Conservation (phyloP, 2,888 invertebrate species). For the Hyppa rectilinea region DNA sequence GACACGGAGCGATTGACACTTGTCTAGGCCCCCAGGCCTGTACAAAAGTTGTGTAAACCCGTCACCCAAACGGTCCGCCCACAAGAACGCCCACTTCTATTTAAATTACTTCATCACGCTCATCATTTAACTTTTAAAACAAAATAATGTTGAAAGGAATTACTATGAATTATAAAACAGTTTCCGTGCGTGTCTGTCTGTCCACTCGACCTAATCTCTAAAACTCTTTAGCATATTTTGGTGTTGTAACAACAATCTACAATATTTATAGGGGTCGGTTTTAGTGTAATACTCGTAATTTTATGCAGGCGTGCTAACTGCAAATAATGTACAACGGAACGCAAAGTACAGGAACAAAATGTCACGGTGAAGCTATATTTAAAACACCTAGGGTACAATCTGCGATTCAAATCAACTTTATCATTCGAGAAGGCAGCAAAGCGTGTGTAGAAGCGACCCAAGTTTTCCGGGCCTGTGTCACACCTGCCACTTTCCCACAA, state of each 20-base stretch:
- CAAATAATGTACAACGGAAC: conserved; percentile 54
- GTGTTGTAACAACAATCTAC: conserved; percentile 31
- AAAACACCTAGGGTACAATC: conserved; percentile 82
- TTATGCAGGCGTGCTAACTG: conserved; percentile 45
- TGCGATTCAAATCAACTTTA: conserved; percentile 89
- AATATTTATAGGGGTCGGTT: conserved; percentile 50
- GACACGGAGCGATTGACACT: too few species aligned
- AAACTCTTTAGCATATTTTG: conserved; percentile 48
- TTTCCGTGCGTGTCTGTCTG: conserved; percentile 31
- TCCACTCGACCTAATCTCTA: conserved; percentile 41
- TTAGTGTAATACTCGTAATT: conserved; percentile 48
- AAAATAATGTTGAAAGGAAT: conserved; percentile 33
- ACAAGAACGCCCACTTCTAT: conserved; percentile 36
- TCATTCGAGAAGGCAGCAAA: conserved; percentile 88
- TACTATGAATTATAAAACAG: conserved; percentile 39
- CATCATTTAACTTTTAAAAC: conserved; percentile 38
- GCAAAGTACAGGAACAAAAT: conserved; percentile 58
- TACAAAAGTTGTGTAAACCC: not conserved
- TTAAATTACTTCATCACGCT: conserved; percentile 44
- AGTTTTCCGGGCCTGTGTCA: conserved; percentile 83
- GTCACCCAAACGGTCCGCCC: conserved; percentile 23
- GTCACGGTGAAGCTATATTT: conserved; percentile 67
- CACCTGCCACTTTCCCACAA: conserved; percentile 90
- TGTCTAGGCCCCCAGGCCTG: too few species aligned
- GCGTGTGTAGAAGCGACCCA: conserved; percentile 83